A percentile compares a stretch with the other conserved stretches of the same genome.
phyloP scores from a whole-genome alignment of 2,888 invertebrate species.

The Microdon myrmicae region DNA sequence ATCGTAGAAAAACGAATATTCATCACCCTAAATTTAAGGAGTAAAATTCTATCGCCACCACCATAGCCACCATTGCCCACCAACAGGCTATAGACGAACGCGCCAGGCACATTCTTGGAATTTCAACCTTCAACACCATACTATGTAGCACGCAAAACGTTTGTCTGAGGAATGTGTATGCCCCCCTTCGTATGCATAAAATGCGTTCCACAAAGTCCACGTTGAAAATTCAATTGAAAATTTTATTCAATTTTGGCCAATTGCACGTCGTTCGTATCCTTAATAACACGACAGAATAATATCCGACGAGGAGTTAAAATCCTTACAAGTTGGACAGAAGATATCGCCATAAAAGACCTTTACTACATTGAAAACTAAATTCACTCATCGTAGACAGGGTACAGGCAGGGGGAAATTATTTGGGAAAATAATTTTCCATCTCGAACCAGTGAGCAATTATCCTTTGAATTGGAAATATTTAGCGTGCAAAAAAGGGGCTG shows the following conservation, averaged over 20 bases:
- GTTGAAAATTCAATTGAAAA: conserved; percentile 49
- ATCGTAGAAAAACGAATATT: no score
- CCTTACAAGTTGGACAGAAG: not conserved
- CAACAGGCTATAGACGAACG: conserved; percentile 20
- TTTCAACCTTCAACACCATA: conserved; percentile 6
- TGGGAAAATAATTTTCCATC: conserved; percentile 50
- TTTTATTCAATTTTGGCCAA: conserved; percentile 42
- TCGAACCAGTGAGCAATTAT: conserved; percentile 59
- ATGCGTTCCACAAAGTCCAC: conserved; percentile 41
- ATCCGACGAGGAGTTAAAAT: conserved; percentile 1
- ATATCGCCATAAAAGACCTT: conserved; percentile 11
- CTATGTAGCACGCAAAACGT: not conserved
- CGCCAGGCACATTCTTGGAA: conserved; percentile 21
- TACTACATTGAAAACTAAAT: conserved; percentile 2
- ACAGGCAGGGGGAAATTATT: conserved; percentile 19
- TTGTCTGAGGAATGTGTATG: conserved; percentile 13
- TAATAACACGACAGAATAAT: not conserved
- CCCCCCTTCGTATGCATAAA: conserved; percentile 5
- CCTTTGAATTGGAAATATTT: conserved; percentile 58
- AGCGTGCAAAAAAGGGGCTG: conserved; percentile 57
- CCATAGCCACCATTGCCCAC: no score
- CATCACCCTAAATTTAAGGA: no score
- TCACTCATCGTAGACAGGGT: conserved; percentile 3
- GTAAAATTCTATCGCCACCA: no score
- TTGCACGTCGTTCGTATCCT: not conserved